Evolutionary conservation across 1,140 invertebrate genomes (phyloP).

Genomic region (Bursaphelenchus mucronatus): DNA sequence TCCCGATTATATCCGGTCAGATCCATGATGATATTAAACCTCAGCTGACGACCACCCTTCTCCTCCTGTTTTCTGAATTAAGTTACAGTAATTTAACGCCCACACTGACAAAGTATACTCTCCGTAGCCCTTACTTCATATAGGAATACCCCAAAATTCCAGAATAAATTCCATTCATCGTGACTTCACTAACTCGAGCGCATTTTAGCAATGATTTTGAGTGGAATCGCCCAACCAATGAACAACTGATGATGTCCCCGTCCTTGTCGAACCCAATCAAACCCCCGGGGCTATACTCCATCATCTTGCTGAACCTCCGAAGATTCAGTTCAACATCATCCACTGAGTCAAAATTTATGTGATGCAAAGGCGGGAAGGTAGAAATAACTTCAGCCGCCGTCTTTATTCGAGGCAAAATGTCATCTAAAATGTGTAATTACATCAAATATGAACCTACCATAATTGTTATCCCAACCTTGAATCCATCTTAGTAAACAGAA

Average conservation of each 20-base stretch:
- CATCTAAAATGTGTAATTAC: too few species aligned
- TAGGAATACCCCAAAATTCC: slow-evolving; percentile 28
- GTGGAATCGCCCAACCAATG: slow-evolving; percentile 38
- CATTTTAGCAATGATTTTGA: slow-evolving; percentile 39
- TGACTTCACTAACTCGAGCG: slow-evolving; percentile 40
- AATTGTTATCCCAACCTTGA: too few species aligned
- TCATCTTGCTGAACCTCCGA: neutral
- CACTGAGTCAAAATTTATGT: slow-evolving; percentile 31
- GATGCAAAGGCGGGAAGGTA: slow-evolving; percentile 9
- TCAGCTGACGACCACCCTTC: slow-evolving; percentile 34
- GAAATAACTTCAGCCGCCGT: too few species aligned
- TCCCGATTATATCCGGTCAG: slow-evolving; percentile 38
- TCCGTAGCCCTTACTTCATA: slow-evolving; percentile 3
- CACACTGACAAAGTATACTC: neutral
- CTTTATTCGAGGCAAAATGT: too few species aligned
- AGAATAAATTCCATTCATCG: slow-evolving; percentile 27
- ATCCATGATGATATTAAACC: slow-evolving; percentile 36
- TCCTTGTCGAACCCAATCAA: slow-evolving; percentile 52
- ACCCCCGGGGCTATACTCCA: slow-evolving; percentile 38
- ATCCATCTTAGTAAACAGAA: too few species aligned
- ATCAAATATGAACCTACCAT: too few species aligned
- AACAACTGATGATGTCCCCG: slow-evolving; percentile 50
- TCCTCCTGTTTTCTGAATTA: slow-evolving; percentile 31
- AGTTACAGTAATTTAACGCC: slow-evolving; percentile 19
- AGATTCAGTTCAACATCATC: slow-evolving; percentile 25